Conservation (phyloP, 2,888 invertebrate genomes). For the Anagyrus pseudococci region DNA sequence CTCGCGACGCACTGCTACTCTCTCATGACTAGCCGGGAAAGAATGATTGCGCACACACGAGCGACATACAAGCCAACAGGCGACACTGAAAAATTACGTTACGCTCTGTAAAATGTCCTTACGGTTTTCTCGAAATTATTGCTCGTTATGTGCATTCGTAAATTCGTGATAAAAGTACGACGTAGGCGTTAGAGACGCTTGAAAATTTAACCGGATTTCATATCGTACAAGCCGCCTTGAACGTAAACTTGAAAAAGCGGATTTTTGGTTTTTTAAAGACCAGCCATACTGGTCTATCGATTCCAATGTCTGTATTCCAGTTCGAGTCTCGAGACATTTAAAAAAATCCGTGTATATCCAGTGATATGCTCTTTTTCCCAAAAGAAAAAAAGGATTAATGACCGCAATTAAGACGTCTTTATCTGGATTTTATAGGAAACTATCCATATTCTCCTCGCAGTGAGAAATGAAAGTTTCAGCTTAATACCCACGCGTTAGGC, state of each 20-base stretch:
- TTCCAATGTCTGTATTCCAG: not conserved
- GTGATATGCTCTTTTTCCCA: not conserved
- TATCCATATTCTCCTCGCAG: not conserved
- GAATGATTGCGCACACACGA: too few relatives aligned
- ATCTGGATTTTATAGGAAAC: not conserved
- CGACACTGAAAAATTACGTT: too few relatives aligned
- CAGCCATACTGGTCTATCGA: not conserved
- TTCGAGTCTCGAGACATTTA: not conserved
- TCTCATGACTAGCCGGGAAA: not conserved
- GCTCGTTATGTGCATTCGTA: not conserved
- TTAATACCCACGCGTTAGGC: too few relatives aligned
- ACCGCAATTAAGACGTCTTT: not conserved
- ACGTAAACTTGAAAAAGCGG: not conserved
- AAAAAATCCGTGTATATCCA: not conserved
- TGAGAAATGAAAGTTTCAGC: not conserved
- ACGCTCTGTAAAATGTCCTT: not conserved
- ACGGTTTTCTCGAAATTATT: not conserved
- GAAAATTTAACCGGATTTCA: not conserved
- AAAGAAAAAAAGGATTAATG: not conserved
- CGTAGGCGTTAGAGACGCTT: too few relatives aligned
- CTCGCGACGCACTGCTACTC: not conserved
- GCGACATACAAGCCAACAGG: too few relatives aligned
- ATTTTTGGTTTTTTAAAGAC: not conserved
- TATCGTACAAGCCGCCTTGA: not conserved
- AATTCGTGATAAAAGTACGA: not conserved